Conservation (phyloP, 2,888 invertebrate species). For the Pseudanteris insignis region DNA sequence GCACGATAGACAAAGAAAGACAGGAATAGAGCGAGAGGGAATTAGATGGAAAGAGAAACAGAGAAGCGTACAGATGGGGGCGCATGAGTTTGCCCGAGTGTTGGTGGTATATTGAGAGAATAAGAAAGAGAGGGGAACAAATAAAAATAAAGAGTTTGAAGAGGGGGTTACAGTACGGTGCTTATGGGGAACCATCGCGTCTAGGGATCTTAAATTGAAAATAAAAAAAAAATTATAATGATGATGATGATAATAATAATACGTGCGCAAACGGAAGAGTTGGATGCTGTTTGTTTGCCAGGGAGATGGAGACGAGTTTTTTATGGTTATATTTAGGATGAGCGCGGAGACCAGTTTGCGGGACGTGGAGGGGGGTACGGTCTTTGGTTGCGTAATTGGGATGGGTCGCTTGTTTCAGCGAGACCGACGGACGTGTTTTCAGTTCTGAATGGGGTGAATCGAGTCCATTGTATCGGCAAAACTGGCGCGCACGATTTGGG, state of each 20-base stretch:
- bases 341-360: slow-evolving; percentile 9
- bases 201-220: slow-evolving; percentile 22
- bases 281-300: slow-evolving; percentile 16
- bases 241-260: too few relatives aligned
- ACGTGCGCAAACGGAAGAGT: slow-evolving; percentile 21
- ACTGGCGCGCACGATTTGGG: too few relatives aligned
- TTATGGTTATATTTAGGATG: slow-evolving; percentile 21
- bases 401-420: not conserved
- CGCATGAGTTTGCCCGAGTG: not conserved
- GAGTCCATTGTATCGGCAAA: too few relatives aligned
- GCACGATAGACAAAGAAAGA: too few relatives aligned
- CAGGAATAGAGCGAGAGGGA: too few relatives aligned
- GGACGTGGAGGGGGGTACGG: not conserved
- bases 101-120: too few relatives aligned
- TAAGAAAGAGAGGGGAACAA: too few relatives aligned
- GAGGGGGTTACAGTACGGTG: not conserved
- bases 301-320: slow-evolving; percentile 10
- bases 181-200: slow-evolving; percentile 28
- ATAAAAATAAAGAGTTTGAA: too few relatives aligned
- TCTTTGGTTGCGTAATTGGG: slow-evolving; percentile 9
- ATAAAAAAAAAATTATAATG: too few relatives aligned
- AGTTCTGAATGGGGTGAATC: too few relatives aligned
- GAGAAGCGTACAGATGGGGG: slow-evolving; percentile 6
- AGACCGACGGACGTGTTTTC: too few relatives aligned
- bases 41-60: not conserved